phyloP scores from a whole-genome alignment of 2,888 invertebrate genomes.

The Lasioglossum malachurum region DNA sequence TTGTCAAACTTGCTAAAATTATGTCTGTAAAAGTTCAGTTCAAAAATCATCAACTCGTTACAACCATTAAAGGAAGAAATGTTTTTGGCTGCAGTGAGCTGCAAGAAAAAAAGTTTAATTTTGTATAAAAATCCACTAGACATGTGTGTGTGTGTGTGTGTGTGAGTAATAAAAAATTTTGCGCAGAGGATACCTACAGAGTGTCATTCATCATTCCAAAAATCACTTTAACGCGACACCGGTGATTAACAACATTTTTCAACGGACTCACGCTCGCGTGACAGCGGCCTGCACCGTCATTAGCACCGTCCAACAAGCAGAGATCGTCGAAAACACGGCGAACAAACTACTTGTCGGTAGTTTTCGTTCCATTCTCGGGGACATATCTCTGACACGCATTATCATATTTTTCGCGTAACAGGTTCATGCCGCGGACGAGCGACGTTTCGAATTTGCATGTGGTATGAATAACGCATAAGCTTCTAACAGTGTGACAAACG shows the following conservation, averaged over 20 bases:
- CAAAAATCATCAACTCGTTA: too few relatives aligned
- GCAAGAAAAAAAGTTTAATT: neutral
- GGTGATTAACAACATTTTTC: neutral
- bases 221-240: neutral
- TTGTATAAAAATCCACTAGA: neutral
- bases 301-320: neutral
- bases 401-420: conserved; percentile 59
- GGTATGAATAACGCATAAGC: conserved; percentile 55
- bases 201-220: neutral
- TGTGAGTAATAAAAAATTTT: neutral
- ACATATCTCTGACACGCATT: conserved; percentile 47
- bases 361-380: conserved; percentile 29
- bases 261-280: neutral
- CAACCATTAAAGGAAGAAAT: neutral
- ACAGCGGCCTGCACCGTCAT: neutral
- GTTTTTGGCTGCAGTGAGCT: neutral
- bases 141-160: too few relatives aligned
- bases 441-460: conserved; percentile 55
- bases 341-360: conserved; percentile 29
- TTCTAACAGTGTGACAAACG: conserved; percentile 55
- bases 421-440: conserved; percentile 34
- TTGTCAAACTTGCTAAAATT: too few relatives aligned
- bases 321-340: neutral
- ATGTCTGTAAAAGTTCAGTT: too few relatives aligned
- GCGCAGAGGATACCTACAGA: too few relatives aligned